Conservation (phyloP, 2,797 vertebrate genomes). For the Micrastur ruficollis region DNA sequence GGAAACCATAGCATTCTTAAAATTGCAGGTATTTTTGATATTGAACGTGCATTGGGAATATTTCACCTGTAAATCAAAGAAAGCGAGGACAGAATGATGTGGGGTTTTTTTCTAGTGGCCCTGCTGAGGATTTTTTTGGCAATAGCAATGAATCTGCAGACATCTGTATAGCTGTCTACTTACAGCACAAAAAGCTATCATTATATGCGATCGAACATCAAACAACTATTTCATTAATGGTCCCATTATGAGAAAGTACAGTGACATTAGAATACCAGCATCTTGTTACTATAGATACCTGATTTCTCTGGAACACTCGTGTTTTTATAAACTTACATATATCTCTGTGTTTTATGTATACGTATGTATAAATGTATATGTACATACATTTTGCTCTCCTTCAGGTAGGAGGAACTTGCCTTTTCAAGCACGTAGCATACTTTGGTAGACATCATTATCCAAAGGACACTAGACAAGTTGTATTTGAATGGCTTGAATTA, state of each 20-base stretch:
- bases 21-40: background rate
- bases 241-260: conserved; percentile 28
- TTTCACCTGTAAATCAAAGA: background rate
- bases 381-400: background rate
- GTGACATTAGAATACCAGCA: background rate
- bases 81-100: background rate
- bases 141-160: background rate
- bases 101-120: background rate
- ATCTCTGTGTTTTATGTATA: background rate
- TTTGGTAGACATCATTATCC: background rate
- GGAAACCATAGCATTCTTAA: background rate
- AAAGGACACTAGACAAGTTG: background rate
- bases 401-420: background rate
- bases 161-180: background rate
- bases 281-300: conserved; percentile 63
- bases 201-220: conserved; percentile 63
- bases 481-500: conserved; percentile 17
- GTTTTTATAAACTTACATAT: background rate
- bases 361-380: background rate
- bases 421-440: background rate
- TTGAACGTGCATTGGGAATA: background rate
- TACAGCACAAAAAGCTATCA: conserved; percentile 54
- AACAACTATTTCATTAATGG: conserved; percentile 68
- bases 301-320: background rate
- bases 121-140: background rate